Conservation (phyloP, 2,113 vertebrate species). For the Delphinus delphis region DNA sequence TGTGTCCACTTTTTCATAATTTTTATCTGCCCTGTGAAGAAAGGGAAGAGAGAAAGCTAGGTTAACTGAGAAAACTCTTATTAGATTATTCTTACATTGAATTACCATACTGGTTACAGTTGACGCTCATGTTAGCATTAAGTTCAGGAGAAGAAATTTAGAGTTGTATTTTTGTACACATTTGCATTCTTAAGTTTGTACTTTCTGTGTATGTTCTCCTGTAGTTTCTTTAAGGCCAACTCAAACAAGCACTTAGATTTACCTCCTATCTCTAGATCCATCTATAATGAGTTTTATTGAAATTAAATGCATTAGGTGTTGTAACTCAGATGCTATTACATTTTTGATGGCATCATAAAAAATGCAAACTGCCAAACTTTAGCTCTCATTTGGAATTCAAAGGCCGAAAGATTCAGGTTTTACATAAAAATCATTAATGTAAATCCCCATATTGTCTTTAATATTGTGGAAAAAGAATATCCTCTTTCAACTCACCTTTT, state of each 20-base stretch:
- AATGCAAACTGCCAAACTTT: neutral
- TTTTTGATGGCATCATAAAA: neutral
- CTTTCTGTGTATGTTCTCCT: neutral
- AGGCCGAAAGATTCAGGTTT: neutral
- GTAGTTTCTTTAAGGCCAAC: neutral
- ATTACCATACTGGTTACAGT: neutral
- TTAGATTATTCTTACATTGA: neutral
- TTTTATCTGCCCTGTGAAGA: neutral
- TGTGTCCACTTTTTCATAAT: neutral
- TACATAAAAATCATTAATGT: neutral
- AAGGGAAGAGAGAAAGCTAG: neutral
- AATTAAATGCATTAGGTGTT: slow-evolving; percentile 7
- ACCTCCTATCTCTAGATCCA: neutral
- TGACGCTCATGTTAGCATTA: neutral
- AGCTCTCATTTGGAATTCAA: neutral
- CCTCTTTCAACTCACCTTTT: neutral
- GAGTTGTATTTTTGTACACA: neutral
- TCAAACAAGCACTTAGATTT: neutral
- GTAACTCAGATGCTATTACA: neutral
- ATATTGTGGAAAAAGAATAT: neutral
- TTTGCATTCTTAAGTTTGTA: neutral
- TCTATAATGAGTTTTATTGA: neutral
- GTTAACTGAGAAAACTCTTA: neutral
- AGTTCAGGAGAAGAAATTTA: neutral
- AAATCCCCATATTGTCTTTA: neutral